These are phyloP conservation scores for Lepidocyrtinus sp. DNA, from an alignment of 2,888 invertebrate species.

Conservation along the genomic window DNA sequence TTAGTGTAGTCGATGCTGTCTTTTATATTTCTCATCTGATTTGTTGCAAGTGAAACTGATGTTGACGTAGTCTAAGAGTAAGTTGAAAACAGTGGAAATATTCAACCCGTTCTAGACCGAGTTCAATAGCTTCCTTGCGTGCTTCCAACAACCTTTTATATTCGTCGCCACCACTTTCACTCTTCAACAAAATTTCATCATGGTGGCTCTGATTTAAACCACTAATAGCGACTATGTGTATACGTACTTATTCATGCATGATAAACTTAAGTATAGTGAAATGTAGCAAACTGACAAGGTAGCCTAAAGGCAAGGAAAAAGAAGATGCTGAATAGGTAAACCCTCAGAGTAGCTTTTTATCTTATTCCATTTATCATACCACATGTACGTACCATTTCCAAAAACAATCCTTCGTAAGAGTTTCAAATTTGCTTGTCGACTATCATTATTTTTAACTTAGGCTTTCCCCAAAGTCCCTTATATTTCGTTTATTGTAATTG, in stretches of 20 bases:
- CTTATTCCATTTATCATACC: background rate
- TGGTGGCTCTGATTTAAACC: background rate
- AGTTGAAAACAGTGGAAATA: background rate
- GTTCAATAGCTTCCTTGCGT: background rate
- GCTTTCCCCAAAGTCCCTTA: background rate
- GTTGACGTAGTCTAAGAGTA: conserved; percentile 35
- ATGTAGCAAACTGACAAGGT: background rate
- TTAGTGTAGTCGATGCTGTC: conserved; percentile 5
- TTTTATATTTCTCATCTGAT: conserved; percentile 38
- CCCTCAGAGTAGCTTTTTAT: conserved; percentile 13
- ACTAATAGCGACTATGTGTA: background rate
- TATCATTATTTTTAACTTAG: conserved; percentile 32
- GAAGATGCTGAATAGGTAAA: conserved; percentile 2
- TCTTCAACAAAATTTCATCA: background rate
- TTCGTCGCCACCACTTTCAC: conserved; percentile 20
- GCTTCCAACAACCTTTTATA: conserved; percentile 5
- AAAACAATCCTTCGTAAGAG: conserved; percentile 16
- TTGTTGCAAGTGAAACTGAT: conserved; percentile 47
- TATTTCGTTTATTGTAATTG: conserved; percentile 1
- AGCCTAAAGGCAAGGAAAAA: conserved; percentile 20
- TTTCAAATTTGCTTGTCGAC: conserved; percentile 29
- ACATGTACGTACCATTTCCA: background rate
- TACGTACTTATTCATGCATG: background rate
- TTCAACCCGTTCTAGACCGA: background rate
- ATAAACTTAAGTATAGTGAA: too few species aligned